Evolutionary conservation across 2,797 vertebrate species (phyloP).

Genomic region (Gallinago stenura): DNA sequence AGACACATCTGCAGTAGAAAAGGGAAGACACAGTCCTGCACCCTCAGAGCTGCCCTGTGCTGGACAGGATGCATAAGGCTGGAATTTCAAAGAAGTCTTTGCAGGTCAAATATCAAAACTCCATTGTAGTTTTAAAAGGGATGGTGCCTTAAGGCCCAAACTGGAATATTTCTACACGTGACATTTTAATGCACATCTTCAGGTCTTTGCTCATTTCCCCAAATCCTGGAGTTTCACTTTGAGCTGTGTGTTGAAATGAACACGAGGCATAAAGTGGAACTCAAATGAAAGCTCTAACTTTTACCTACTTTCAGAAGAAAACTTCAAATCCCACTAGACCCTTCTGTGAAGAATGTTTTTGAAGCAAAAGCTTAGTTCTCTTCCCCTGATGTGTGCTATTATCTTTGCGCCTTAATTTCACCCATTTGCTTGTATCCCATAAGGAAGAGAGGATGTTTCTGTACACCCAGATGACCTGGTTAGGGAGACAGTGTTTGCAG

Average conservation of each 20-base stretch:
- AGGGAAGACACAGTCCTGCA: background rate
- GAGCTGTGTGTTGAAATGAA: slow-evolving; percentile 52
- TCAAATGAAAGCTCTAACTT: slow-evolving; percentile 65
- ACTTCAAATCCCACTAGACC: slow-evolving; percentile 59
- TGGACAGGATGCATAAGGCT: background rate
- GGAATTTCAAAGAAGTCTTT: slow-evolving; percentile 12
- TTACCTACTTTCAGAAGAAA: slow-evolving; percentile 55
- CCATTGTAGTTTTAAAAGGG: background rate
- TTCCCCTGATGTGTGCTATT: slow-evolving; percentile 35
- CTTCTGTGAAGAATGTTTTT: slow-evolving; percentile 49
- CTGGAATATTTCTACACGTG: slow-evolving; percentile 22
- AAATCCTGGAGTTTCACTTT: slow-evolving; percentile 54
- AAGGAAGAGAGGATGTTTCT: background rate
- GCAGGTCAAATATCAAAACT: background rate
- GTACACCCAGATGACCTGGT: background rate
- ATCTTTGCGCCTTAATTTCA: slow-evolving; percentile 59
- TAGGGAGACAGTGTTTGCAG: background rate
- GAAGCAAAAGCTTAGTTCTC: slow-evolving; percentile 63
- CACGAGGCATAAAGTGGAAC: slow-evolving; percentile 31
- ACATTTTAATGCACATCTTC: slow-evolving; percentile 23
- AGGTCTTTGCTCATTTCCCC: slow-evolving; percentile 22
- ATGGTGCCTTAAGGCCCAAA: background rate
- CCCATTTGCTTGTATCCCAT: slow-evolving; percentile 13
- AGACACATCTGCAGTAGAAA: background rate
- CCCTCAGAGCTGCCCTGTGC: background rate